A percentile compares a stretch with the other conserved stretches of the same genome.
Evolutionary conservation across 35 echinoderm and acorn worm genomes (phyloP).

Genomic region (Chiridota heheva): DNA sequence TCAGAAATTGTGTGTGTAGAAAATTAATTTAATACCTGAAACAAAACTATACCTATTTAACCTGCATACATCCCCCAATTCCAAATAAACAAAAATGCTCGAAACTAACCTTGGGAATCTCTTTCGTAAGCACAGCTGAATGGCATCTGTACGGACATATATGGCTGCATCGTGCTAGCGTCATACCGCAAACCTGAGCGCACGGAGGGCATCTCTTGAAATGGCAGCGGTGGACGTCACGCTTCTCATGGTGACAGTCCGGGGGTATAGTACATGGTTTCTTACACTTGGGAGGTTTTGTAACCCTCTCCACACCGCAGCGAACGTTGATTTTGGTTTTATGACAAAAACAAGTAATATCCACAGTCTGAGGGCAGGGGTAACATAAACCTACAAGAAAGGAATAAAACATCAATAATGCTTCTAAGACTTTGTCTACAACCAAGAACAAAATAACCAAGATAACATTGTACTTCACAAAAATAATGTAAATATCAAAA

Average conservation of each 20-base stretch:
- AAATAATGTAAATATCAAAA: not conserved
- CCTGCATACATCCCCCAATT: no score
- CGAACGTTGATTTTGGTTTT: conserved; percentile 65
- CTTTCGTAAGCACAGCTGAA: conserved; percentile 57
- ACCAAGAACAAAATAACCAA: not conserved
- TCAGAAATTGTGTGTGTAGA: no score
- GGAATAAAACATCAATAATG: not conserved
- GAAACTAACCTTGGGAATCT: no score
- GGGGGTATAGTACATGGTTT: conserved; percentile 77
- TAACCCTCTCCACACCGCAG: conserved; percentile 84
- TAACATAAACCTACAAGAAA: conserved; percentile 77
- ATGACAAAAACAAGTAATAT: conserved; percentile 82
- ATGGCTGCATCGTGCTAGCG: conserved; percentile 55
- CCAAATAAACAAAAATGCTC: no score
- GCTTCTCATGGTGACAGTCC: conserved; percentile 69
- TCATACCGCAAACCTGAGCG: conserved; percentile 57
- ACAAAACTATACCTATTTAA: no score
- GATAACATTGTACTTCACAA: not conserved
- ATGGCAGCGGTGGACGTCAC: conserved; percentile 75
- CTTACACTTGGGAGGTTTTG: conserved; percentile 85
- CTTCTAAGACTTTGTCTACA: not conserved
- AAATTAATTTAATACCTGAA: no score
- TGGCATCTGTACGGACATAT: conserved; percentile 72
- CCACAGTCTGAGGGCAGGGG: conserved; percentile 71
- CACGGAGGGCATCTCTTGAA: conserved; percentile 80